These are phyloP conservation scores for Apoda limacodes DNA, from an alignment of 2,888 invertebrate genomes.

Conservation along the genomic window DNA sequence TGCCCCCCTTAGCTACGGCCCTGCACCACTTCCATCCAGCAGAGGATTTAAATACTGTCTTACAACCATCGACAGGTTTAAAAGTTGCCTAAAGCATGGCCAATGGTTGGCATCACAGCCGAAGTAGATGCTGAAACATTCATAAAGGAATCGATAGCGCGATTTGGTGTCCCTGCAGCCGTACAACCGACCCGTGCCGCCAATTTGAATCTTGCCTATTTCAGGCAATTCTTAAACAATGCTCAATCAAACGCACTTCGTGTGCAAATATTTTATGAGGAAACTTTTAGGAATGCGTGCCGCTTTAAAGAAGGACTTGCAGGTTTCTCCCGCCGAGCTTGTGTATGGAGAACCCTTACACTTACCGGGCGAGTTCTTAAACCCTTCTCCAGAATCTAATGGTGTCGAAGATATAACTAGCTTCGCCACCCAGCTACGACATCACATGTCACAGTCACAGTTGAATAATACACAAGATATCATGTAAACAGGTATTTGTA, in stretches of 20 bases:
- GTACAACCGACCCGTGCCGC: constrained; percentile 13
- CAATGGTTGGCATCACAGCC: constrained; percentile 13
- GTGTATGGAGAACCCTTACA: constrained; percentile 16
- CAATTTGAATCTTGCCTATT: constrained; percentile 12
- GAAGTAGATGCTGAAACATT: constrained; percentile 15
- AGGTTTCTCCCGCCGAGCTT: constrained; percentile 12
- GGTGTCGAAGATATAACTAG: no score
- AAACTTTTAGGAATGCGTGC: constrained; percentile 18
- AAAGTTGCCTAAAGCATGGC: constrained; percentile 20
- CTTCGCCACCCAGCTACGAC: no score
- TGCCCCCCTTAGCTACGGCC: no score
- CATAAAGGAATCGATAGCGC: constrained; percentile 11
- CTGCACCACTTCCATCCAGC: constrained; percentile 19
- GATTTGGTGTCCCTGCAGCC: constrained; percentile 13
- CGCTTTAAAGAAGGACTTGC: constrained; percentile 16
- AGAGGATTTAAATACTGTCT: constrained; percentile 16
- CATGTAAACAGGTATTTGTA: no score
- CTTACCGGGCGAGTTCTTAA: constrained; percentile 11
- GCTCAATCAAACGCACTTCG: constrained; percentile 11
- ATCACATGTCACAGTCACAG: no score
- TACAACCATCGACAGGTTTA: constrained; percentile 26
- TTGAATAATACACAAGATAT: no score
- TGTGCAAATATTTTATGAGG: constrained; percentile 11
- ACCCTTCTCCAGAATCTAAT: no score
- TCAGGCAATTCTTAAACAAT: constrained; percentile 1